Evolutionary conservation across 2,113 vertebrate genomes (phyloP).

Genomic region (Cryptotis parvus): DNA sequence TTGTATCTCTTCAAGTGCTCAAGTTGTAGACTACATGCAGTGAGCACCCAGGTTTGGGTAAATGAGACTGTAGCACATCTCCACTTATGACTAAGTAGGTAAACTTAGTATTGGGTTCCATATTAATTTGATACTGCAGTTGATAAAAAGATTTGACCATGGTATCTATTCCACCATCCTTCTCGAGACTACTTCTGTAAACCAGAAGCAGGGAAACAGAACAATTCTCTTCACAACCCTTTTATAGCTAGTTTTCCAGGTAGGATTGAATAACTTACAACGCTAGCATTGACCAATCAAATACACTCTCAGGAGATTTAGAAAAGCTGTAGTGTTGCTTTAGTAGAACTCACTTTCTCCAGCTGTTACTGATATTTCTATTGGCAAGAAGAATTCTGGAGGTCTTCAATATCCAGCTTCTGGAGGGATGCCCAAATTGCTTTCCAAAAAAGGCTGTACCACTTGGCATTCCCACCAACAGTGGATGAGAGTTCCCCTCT

Average conservation of each 20-base stretch:
- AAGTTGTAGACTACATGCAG: no score
- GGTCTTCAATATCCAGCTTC: not conserved
- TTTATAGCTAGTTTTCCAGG: not conserved
- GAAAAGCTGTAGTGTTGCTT: not conserved
- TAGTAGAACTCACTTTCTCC: not conserved
- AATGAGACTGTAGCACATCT: not conserved
- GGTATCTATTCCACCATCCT: not conserved
- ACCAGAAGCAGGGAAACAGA: not conserved
- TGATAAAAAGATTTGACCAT: not conserved
- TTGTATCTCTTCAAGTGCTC: not conserved
- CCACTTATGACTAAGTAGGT: not conserved
- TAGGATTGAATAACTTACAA: not conserved
- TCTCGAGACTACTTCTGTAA: not conserved
- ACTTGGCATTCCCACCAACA: no score
- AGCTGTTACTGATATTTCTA: not conserved
- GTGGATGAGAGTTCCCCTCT: no score
- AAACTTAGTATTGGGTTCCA: not conserved
- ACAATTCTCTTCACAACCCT: not conserved
- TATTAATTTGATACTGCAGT: no score
- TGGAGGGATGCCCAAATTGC: no score
- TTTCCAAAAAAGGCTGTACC: no score
- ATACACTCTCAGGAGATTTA: not conserved
- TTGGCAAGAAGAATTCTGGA: not conserved
- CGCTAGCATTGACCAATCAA: constrained; percentile 2
- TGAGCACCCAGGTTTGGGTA: not conserved